Base-by-base conservation (phyloP, 2,888 invertebrate genomes). In the Lampropteryx suffumata region DNA sequence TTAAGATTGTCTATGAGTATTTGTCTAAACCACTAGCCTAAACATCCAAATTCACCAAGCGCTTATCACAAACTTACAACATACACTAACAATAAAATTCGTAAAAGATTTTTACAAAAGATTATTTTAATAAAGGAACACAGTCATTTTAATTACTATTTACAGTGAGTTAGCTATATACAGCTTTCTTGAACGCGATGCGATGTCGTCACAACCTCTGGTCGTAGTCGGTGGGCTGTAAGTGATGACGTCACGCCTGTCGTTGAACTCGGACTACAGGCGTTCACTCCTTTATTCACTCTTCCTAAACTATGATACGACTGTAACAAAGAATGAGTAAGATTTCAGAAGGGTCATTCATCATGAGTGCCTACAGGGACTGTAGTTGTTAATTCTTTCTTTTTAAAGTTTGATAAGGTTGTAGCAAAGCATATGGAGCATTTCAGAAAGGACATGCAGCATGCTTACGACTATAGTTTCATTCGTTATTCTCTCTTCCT, bases 101-200 rank as follows among this genome's bases (percentile, higher is more conserved):
- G 63, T 70, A 71, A 66, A 64, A 61, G 55, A 65, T 65, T 67
- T 67, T 65, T 71, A 72, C 65, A 71, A 73, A 73, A 70, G 59
- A 47, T 62, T 58, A 66, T 67, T 60, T 67, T 70, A 66, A 44
- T 49, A 73, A 77, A 81, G 81, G 79, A 81, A 81, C 81, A 81
- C 81, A 78, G 78, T 79, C 65, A 70, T 64, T 54, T 59, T 57
- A 11, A 45, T 42, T 54, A 58, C 43, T 82, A 82, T 80, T 61
- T 82, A 82, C 79, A 81, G 52, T 62, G 17, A 59, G 50, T 53
- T 59, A 59, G 50, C 51, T 59, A 50, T 94, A 96, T 96, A 94
- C 96, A 96, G 91, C 96, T 96, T 90, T 96, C 96, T 85, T 96
- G 96, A 88, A 96, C 96, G 75, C 95, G 93, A 91, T 96, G 96